phyloP scores from a whole-genome alignment of 1,140 invertebrate species.

The Dermatophagoides farinae region DNA sequence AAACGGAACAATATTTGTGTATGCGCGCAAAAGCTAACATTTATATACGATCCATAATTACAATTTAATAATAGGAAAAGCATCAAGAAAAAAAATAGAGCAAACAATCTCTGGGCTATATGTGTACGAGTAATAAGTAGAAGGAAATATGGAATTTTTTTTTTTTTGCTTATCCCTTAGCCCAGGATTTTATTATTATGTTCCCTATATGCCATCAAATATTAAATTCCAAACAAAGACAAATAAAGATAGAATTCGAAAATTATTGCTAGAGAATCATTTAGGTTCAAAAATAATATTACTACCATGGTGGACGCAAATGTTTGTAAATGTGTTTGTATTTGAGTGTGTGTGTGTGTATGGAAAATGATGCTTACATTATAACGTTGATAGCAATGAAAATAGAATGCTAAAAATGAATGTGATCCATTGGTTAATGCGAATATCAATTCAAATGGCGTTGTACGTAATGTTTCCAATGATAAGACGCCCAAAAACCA shows the following conservation, averaged over 20 bases:
- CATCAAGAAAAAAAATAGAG: not conserved
- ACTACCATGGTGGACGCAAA: not conserved
- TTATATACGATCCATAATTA: not conserved
- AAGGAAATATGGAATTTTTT: no score
- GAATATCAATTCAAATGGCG: slow-evolving; percentile 33
- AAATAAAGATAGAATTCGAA: not conserved
- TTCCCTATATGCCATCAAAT: no score
- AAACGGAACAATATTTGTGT: no score
- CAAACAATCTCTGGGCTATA: not conserved
- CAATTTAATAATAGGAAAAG: not conserved
- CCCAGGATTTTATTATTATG: no score
- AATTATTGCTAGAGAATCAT: not conserved
- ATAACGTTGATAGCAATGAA: slow-evolving; percentile 13
- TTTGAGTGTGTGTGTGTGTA: no score
- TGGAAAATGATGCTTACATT: slow-evolving; percentile 8
- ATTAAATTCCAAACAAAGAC: not conserved
- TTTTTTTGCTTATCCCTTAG: no score
- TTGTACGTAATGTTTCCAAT: slow-evolving; percentile 40
- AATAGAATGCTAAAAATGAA: slow-evolving; percentile 14
- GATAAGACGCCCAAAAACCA: slow-evolving; percentile 48
- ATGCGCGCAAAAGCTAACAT: not conserved
- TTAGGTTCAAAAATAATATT: not conserved
- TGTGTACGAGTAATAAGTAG: no score
- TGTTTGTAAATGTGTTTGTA: not conserved
- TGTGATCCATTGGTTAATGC: slow-evolving; percentile 22